Evolutionary conservation across 1,140 invertebrate species (phyloP), one percentile per base, ranked within the genome.

Genomic region (Drosophila fuyamai): DNA sequence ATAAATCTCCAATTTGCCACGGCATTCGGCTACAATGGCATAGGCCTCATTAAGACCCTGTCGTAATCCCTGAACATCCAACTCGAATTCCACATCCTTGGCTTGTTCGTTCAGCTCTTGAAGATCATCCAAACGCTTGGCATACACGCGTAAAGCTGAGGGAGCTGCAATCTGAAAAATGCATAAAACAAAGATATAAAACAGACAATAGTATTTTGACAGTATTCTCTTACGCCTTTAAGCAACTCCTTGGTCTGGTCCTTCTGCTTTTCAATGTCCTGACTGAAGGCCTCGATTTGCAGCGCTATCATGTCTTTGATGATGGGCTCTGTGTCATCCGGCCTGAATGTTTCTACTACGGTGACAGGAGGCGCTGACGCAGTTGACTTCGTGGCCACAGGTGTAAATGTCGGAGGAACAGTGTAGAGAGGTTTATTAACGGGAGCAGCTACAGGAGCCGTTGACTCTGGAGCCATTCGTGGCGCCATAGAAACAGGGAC

Each of bases 211-310:
- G n/a, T n/a, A n/a, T n/a, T n/a, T n/a, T n/a, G n/a, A n/a, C n/a
- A n/a, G n/a, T n/a, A n/a, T n/a, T n/a, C n/a, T n/a, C 56, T 81
- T 66, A 95, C 93, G 88, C 93, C 92, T 4, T 92, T 89, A 16
- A 94, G 92, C 12, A 94, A 76, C 32, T 92, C 85, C 35, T 80
- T 91, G 0, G 93, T 93, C 54, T 93, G 92, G 3, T 93, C 85
- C 56, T 94, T 92, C 61, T 96, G 93, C 43, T 94, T 93, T 66
- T 93, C 93, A 2, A 96, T 76, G 81, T 96, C 95, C 62, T 93
- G 91, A 73, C 95, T 94, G 80, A 96, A 95, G 44, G 94, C 93
- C 27, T 93, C 92, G 2, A 95, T 94, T 93, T 96, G 94, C 23
- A 93, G 79, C 18, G 90, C 83, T 59, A 92, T 92, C 43, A 93